A percentile compares a stretch with the other conserved stretches of the same genome.
phyloP scores from a whole-genome alignment of 2,888 invertebrate genomes.

The Dryomyza anilis region DNA sequence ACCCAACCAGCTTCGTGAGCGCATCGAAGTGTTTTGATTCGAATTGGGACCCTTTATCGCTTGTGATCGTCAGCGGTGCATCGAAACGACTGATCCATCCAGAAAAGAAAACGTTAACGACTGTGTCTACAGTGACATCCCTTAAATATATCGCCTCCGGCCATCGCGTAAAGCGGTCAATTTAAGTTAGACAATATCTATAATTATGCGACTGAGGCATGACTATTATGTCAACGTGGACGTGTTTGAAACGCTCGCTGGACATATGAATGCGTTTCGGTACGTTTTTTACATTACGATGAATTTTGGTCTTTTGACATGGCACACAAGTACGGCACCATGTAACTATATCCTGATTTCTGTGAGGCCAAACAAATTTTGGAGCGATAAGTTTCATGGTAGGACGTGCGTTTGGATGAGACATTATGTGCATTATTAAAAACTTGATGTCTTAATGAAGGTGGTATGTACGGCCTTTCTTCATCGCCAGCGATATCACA shows the following conservation, averaged over 20 bases:
- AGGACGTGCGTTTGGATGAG: slow-evolving; percentile 15
- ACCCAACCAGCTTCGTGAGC: neutral
- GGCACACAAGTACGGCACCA: slow-evolving; percentile 16
- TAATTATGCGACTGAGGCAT: slow-evolving; percentile 41
- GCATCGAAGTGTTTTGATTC: neutral
- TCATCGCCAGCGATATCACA: neutral
- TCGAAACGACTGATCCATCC: slow-evolving; percentile 59
- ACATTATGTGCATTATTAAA: slow-evolving; percentile 26
- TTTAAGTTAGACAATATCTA: slow-evolving; percentile 46
- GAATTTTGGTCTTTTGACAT: slow-evolving; percentile 15
- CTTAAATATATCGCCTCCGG: slow-evolving; percentile 38
- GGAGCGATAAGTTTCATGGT: slow-evolving; percentile 3
- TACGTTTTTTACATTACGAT: slow-evolving; percentile 7
- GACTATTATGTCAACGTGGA: slow-evolving; percentile 34
- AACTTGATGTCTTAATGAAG: neutral
- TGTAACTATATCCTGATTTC: slow-evolving; percentile 24
- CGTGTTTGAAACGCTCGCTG: slow-evolving; percentile 17
- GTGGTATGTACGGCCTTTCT: slow-evolving; percentile 2
- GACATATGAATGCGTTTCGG: slow-evolving; percentile 8
- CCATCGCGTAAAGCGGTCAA: too few species aligned
- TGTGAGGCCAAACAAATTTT: slow-evolving; percentile 41
- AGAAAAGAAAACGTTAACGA: slow-evolving; percentile 45
- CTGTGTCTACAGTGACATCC: slow-evolving; percentile 35
- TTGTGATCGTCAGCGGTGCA: slow-evolving; percentile 44
- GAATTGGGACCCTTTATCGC: neutral